Evolutionary conservation across 2,113 vertebrate genomes (phyloP), one percentile per base, ranked within the genome.

Genomic region (Phocoena sinus): DNA sequence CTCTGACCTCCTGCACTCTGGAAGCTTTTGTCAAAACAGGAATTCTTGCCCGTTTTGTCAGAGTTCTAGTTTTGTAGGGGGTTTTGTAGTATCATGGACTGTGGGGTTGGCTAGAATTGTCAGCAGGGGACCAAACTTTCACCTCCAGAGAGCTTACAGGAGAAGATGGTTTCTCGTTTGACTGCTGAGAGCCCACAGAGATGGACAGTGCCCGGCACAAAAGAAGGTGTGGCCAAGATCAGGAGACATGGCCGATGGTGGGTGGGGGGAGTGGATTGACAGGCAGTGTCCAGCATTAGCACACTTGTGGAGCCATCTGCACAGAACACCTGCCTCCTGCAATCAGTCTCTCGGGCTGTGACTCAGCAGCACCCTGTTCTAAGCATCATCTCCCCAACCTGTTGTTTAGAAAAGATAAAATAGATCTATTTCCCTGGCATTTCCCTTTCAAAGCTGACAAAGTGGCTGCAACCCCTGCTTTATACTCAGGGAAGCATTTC

Each of bases 401-500:
- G 87, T 62, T 93, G 91, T 90, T 94, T 26, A 87, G 92, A 97
- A 97, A 83, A 88, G 1, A 15, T 94, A 90, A 67, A 97, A 97
- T 79, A 87, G 50, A 95, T 80, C 6, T 17, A 86, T 93, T 85
- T 95, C 91, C 31, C 38, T 41, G 13, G 47, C 53, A 90, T 93
- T 89, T 79, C 58, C 92, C 97, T 93, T 25, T 84, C 82, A 11
- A 31, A 97, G 86, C 84, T 11, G 83, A 91, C 74, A 86, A 97
- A 95, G 84, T 76, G 77, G 90, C 92, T 81, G 53, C 82, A 58
- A 87, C 8, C 56, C n/a, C 70, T 71, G 97, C 95, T 25, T 41
- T 71, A 53, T 31, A 88, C 90, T 90, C 90, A 31, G 85, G 60
- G 62, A 93, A 97, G 95, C 12, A 15, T 98, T 97, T 98, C 96